Evolutionary conservation across 2,113 vertebrate species (phyloP).

Genomic region (Calypte anna): DNA sequence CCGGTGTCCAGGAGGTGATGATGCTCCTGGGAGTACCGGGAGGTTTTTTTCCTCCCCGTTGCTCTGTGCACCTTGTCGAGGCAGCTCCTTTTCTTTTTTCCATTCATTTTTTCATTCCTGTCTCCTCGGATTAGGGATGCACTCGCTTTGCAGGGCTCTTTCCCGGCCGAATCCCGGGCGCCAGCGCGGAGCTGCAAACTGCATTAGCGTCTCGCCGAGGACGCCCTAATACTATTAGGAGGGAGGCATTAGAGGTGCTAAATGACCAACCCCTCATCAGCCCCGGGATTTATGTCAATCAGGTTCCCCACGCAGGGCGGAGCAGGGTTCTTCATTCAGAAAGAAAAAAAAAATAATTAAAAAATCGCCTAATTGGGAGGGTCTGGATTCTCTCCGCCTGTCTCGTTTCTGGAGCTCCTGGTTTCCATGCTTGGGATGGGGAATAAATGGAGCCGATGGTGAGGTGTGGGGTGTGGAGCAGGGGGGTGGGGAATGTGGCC

Average conservation of each 20-base stretch:
- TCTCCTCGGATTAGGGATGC: constrained; percentile 38
- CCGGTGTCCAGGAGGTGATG: fast-evolving
- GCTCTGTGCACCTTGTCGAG: not conserved
- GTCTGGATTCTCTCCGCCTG: constrained; percentile 32
- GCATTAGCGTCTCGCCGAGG: constrained; percentile 24
- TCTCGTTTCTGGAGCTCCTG: not conserved
- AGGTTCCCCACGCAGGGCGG: not conserved
- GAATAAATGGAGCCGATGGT: fast-evolving
- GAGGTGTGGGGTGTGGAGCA: not conserved
- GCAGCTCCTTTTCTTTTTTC: not conserved
- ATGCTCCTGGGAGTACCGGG: not conserved
- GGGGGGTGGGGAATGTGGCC: not conserved
- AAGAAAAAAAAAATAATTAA: not conserved
- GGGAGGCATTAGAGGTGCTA: constrained; percentile 43
- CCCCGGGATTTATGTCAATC: constrained; percentile 17
- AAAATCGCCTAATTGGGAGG: not conserved
- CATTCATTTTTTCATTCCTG: not conserved
- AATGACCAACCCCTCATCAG: constrained; percentile 48
- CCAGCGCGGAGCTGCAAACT: constrained; percentile 53
- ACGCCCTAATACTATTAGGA: constrained; percentile 54
- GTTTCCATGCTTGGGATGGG: not conserved
- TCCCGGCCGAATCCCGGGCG: constrained; percentile 2
- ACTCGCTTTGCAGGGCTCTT: not conserved
- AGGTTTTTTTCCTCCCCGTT: not conserved
- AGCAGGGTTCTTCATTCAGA: not conserved